Base-by-base conservation (phyloP, 2,888 invertebrate genomes). In the Clusia tigrina region DNA sequence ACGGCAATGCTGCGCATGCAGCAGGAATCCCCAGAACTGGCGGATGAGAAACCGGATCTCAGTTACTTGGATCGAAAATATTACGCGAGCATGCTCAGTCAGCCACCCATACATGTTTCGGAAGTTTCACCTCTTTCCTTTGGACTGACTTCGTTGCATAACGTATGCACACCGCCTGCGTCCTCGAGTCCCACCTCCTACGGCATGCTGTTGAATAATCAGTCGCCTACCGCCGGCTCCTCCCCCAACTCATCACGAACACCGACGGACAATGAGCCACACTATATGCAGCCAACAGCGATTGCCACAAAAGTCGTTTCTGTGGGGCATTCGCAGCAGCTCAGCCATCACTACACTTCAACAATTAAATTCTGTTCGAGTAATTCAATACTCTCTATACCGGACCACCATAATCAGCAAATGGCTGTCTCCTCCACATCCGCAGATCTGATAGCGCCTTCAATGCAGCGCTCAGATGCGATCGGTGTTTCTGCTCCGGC, bases 311-410 rank as follows among this genome's bases (percentile, higher is more conserved):
- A 59, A 55, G 58, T 57, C 54, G 58, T 55, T 3, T 69, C 69
- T 58, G 59, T 73, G 22, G 57, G 71, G 57, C 69, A 74, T 3
- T 62, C 72, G 1, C 71, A 65, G 26, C 58, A 66, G 24, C 66
- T 77, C 59, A 80, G 76, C 67, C 77, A 81, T 66, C 83, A 83
- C 54, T 82, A 83, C 60, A 69, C 83, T 0, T 81, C 83, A 22
- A 83, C 83, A 10, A 83, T 83, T 10, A 83, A 83, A 69, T 83
- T 81, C 63, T 83, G 83, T 58, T 77, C 82, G 22, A 83, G 81
- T 60, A 82, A 78, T 58, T 72, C 78, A 9, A 78, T 77, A n/a
- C 71, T 79, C n/a, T 78, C 69, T 65, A 72, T 71, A 23, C 61
- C 74, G 12, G 80, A 78, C 18, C 78, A 74, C 57, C 62, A 59